Evolutionary conservation across 1,140 invertebrate genomes (phyloP).

Genomic region (Sitodiplosis mosellana): DNA sequence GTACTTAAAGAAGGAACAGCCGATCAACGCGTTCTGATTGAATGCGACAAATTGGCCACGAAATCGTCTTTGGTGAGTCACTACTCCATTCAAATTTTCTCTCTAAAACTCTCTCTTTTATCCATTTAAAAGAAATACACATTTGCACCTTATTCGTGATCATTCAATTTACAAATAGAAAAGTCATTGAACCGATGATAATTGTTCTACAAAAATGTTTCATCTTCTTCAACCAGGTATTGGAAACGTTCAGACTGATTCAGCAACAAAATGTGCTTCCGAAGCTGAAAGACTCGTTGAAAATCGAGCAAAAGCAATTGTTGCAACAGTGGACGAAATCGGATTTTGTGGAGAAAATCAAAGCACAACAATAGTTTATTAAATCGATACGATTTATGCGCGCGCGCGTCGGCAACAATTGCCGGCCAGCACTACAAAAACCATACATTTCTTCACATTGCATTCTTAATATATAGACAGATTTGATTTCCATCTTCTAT

Average conservation of each 20-base stretch:
- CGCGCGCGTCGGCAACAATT: too few species aligned
- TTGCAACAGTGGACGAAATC: conserved; percentile 43
- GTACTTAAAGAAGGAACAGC: too few species aligned
- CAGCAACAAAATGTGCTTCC: conserved; percentile 22
- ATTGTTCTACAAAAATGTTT: background rate
- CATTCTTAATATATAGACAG: too few species aligned
- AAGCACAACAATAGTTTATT: background rate
- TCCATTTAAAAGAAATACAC: too few species aligned
- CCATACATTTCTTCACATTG: too few species aligned
- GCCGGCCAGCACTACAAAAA: too few species aligned
- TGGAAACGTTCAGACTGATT: background rate
- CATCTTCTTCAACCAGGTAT: background rate
- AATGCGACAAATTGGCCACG: background rate
- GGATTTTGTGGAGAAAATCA: conserved; percentile 35
- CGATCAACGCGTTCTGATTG: too few species aligned
- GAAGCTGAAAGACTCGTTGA: conserved; percentile 33
- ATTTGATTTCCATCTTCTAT: too few species aligned
- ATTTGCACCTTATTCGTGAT: background rate
- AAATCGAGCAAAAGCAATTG: conserved; percentile 36
- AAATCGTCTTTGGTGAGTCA: background rate
- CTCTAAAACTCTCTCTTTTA: background rate
- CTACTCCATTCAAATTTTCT: background rate
- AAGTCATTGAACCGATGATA: too few species aligned
- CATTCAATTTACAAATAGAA: background rate
- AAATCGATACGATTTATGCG: too few species aligned